Evolutionary conservation across 2,888 invertebrate species (phyloP).

Genomic region (Bedellia somnulentella): DNA sequence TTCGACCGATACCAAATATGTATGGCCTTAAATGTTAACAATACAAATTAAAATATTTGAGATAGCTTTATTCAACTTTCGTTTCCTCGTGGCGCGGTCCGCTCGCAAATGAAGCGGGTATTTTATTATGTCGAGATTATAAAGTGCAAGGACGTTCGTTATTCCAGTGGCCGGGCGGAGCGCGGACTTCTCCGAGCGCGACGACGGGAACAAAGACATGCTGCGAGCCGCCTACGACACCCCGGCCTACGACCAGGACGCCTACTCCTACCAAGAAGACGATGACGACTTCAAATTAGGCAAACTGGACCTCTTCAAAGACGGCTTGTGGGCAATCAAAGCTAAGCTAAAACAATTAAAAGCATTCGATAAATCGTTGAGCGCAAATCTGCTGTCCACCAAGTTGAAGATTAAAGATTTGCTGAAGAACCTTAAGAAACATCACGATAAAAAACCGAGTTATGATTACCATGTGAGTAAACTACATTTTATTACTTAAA

Average conservation of each 20-base stretch:
- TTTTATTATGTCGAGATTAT: not conserved
- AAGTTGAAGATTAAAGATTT: constrained; percentile 41
- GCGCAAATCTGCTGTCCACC: constrained; percentile 34
- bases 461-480: constrained; percentile 26
- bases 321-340: constrained; percentile 40
- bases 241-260: constrained; percentile 30
- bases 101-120: no score
- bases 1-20: no score
- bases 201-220: constrained; percentile 40
- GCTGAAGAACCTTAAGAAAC: constrained; percentile 22
- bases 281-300: constrained; percentile 22
- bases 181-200: no score
- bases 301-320: constrained; percentile 41
- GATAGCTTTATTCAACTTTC: no score
- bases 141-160: constrained; percentile 1
- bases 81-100: no score
- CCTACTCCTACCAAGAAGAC: constrained; percentile 25
- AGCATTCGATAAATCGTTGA: constrained; percentile 39
- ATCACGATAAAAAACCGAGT: constrained; percentile 25
- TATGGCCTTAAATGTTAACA: no score
- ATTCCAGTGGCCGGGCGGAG: no score
- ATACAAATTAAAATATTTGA: no score
- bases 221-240: constrained; percentile 40
- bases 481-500: no score
- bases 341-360: constrained; percentile 40